These are phyloP conservation scores for Drepana arcuata DNA, from an alignment of 1,140 invertebrate species.

Conservation along the genomic window DNA sequence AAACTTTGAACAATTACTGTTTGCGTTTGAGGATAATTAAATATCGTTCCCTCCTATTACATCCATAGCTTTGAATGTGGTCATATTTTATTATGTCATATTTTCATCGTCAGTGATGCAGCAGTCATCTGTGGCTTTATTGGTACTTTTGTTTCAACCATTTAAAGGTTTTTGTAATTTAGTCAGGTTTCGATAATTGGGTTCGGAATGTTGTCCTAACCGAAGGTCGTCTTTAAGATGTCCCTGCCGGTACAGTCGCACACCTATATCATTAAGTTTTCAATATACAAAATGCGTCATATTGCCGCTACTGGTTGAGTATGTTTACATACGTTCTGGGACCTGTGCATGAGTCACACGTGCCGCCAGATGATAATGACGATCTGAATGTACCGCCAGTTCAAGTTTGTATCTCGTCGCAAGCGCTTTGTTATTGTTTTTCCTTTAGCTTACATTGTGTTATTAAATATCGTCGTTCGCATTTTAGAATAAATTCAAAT, in stretches of 20 bases:
- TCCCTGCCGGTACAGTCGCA: constrained; percentile 26
- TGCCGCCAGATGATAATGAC: constrained; percentile 39
- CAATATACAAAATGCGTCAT: constrained; percentile 44
- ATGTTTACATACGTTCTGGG: constrained; percentile 51
- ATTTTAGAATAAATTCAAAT: no score
- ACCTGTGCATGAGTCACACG: constrained; percentile 50
- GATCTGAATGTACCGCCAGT: constrained; percentile 33
- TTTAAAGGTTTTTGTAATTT: no score
- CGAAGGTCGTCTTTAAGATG: constrained; percentile 27
- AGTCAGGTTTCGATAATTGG: constrained; percentile 13
- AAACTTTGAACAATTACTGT: no score
- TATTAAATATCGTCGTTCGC: no score
- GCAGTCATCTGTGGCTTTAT: no score
- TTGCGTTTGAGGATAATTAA: no score
- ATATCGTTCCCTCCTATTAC: no score
- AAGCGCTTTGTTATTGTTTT: constrained; percentile 29
- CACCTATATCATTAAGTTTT: constrained; percentile 37
- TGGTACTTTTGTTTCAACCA: no score
- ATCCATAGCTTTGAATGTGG: no score
- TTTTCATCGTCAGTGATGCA: no score
- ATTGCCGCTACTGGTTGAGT: constrained; percentile 29
- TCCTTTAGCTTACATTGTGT: no score
- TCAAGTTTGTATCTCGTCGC: constrained; percentile 20
- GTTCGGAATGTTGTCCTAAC: constrained; percentile 20
- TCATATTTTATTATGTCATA: no score